phyloP scores from a whole-genome alignment of 2,888 invertebrate species.

The Volucella inanis region DNA sequence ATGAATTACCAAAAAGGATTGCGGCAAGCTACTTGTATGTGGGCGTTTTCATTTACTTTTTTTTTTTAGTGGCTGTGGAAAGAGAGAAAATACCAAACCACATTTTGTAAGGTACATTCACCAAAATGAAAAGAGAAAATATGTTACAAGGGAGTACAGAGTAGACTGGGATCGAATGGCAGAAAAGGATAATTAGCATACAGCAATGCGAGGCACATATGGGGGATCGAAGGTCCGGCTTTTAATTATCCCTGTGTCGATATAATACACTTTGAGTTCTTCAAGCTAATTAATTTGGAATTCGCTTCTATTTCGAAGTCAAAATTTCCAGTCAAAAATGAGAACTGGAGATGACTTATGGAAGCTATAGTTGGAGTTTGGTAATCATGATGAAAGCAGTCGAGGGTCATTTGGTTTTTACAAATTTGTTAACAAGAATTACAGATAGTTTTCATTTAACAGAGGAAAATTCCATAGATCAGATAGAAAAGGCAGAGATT shows the following conservation, averaged over 20 bases:
- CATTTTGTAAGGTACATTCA: conserved; percentile 56
- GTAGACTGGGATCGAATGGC: conserved; percentile 34
- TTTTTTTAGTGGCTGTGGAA: neutral
- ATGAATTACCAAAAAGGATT: conserved; percentile 20
- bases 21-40: neutral
- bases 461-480: too few relatives aligned
- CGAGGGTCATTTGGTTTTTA: too few relatives aligned
- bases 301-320: conserved; percentile 41
- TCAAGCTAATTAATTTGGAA: conserved; percentile 72
- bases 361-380: neutral
- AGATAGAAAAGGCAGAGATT: too few relatives aligned
- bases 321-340: neutral
- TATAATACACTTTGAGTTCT: conserved; percentile 71
- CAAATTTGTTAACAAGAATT: too few relatives aligned
- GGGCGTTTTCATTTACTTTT: too few relatives aligned
- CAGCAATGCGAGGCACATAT: conserved; percentile 52
- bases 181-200: conserved; percentile 72
- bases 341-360: neutral
- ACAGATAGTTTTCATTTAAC: too few relatives aligned
- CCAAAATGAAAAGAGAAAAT: conserved; percentile 60
- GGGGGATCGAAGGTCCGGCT: conserved; percentile 66
- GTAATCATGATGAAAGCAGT: conserved; percentile 5
- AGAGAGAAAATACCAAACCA: conserved; percentile 28
- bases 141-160: conserved; percentile 21
- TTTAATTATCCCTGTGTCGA: conserved; percentile 70